Conservation (phyloP, 2,888 invertebrate species). For the Pherbina coryleti region DNA sequence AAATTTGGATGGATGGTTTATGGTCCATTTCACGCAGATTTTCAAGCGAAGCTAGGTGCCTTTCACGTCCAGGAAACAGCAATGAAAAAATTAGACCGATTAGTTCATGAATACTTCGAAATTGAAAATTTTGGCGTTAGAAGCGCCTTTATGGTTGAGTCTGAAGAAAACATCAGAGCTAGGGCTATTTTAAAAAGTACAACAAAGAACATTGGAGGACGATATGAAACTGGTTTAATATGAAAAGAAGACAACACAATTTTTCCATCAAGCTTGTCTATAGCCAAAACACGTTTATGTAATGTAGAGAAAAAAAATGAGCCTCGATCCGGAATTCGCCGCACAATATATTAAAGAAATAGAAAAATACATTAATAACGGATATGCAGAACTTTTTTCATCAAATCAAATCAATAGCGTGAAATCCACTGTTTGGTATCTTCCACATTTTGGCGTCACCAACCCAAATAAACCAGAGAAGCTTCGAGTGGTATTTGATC, state of each 20-base stretch:
- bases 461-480: slow-evolving; percentile 42
- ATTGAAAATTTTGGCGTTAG: background rate
- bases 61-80: background rate
- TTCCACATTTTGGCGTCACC: slow-evolving; percentile 49
- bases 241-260: slow-evolving; percentile 38
- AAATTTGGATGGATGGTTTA: too few species aligned
- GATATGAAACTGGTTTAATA: slow-evolving; percentile 28
- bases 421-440: slow-evolving; percentile 48
- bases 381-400: slow-evolving; percentile 33
- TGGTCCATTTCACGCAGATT: too few species aligned
- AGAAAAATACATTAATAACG: slow-evolving; percentile 32
- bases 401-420: slow-evolving; percentile 13
- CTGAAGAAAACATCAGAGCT: background rate
- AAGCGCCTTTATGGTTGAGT: slow-evolving; percentile 2
- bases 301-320: slow-evolving; percentile 39
- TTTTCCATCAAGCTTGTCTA: slow-evolving; percentile 39
- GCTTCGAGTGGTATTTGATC: slow-evolving; percentile 42
- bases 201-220: background rate
- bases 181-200: background rate
- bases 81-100: background rate
- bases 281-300: slow-evolving; percentile 40
- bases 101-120: background rate
- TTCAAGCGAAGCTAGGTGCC: background rate
- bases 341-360: slow-evolving; percentile 34
- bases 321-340: slow-evolving; percentile 32